Conservation (phyloP, 2,113 vertebrate species). For the Syngnathus scovelli region DNA sequence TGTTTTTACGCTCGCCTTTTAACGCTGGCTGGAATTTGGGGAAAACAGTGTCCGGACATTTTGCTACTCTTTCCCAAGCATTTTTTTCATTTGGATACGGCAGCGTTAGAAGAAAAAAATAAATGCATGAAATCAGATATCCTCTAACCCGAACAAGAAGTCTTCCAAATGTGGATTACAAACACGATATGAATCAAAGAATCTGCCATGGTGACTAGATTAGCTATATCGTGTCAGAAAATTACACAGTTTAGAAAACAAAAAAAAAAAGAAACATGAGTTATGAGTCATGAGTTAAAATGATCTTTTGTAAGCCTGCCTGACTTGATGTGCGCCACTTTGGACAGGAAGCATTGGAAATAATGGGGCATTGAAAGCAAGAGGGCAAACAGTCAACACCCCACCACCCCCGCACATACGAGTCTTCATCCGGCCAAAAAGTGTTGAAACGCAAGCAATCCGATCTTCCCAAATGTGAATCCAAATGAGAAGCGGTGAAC, state of each 20-base stretch:
- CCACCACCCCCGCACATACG: slow-evolving; percentile 41
- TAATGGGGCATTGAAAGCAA: slow-evolving; percentile 51
- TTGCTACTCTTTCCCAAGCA: neutral
- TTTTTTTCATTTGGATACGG: neutral
- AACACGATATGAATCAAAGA: no score
- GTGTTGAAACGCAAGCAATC: slow-evolving; percentile 21
- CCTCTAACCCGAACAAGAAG: neutral
- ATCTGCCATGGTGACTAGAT: no score
- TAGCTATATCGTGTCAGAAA: no score
- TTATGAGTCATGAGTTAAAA: no score
- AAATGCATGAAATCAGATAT: neutral
- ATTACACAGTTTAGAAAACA: no score
- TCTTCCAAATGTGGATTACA: no score
- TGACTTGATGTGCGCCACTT: slow-evolving; percentile 44
- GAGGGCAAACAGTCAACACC: slow-evolving; percentile 51
- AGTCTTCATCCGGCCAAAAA: slow-evolving; percentile 34
- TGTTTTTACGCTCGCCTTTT: slow-evolving; percentile 16
- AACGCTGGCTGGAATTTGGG: slow-evolving; percentile 1
- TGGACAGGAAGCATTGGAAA: slow-evolving; percentile 35
- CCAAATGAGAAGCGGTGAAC: neutral
- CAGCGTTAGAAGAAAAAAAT: neutral
- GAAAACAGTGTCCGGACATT: neutral
- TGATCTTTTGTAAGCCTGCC: neutral
- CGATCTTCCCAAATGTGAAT: slow-evolving; percentile 18
- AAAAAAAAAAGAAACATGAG: no score